Base-by-base conservation (phyloP, 2,797 vertebrate genomes). In the Aplochiton taeniatus region DNA sequence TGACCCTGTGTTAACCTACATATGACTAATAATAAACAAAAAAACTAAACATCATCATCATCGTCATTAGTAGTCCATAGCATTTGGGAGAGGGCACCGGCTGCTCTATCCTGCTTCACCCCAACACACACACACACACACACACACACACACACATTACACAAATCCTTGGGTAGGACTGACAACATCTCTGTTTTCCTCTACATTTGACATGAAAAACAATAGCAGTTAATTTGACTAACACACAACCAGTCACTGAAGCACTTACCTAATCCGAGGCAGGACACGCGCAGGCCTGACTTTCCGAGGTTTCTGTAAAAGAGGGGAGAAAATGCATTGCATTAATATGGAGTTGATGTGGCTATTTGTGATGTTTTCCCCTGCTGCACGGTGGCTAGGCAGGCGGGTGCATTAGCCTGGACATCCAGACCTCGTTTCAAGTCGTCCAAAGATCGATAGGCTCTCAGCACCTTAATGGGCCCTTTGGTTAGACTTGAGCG, bases 271-370 rank as follows among this genome's bases (percentile, higher is more conserved):
- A 99, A 92, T 77, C 97, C 97, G 52, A 99, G 95, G 87, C 97
- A 99, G 84, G 97, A 99, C 66, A 99, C 97, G 9, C 96, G 92
- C 83, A 99, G 89, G 75, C 97, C 97, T 0, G 97, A 99, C 85
- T 99, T 99, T 57, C 97, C 97, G 43, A 99, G 94, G 87, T 98
- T 99, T 92, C 97, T 99, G 92, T 73, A 87, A 94, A 88, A 92
- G 78, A 83, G 76, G 83, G 83, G 73, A 14, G 58, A 4, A 31
- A 53, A 7, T 65, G 65, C 6, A 68, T 89, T 84, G 72, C 57
- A 62, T 76, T 61, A 71, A 82, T 42, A 70, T 51, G 49, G 51
- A 62, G 68, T 63, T 47, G 41, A 69, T 64, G 61, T 62, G 75
- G 67, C 72, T 59, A 77, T 80, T 69, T 77, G 48, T 71, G 50